Evolutionary conservation across 2,888 invertebrate species (phyloP), one percentile per base, ranked within the genome.

Genomic region (Rosalia funebris): DNA sequence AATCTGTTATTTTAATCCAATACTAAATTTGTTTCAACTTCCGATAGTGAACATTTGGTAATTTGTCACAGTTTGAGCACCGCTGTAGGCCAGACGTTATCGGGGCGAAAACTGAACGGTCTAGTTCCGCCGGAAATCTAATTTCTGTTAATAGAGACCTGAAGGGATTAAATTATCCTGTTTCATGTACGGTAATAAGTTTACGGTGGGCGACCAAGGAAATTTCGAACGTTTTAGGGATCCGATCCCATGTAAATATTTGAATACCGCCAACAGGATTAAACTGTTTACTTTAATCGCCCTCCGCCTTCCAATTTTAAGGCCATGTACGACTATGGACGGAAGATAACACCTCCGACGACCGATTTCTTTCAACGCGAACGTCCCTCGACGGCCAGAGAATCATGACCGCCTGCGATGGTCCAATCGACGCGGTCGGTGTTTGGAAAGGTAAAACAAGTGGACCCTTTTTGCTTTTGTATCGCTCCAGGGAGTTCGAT

Each of bases 201-300:
- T 65, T 65, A 62, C 59, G 54, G 54, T 54, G 53, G 57, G 45
- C 47, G 50, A 39, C 46, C 37, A 42, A 20, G 57, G 25, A 20
- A 44, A 62, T 55, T 45, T 60, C 32, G 46, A 42, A 57, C 57
- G 52, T 56, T 59, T 53, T 54, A 44, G 46, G 57, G 41, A 62
- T 59, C 52, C 56, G 46, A 63, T 60, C 58, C 57, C 54, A 47
- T 58, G 62, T 62, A 65, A 65, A 65, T 65, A 65, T 65, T 65
- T 65, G 63, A 57, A 60, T 57, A 19, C 62, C 57, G 42, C 58
- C 34, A 48, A 56, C 58, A 39, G 47, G 56, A 64, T 61, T 64
- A 56, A 64, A 61, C 53, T 64, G 61, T 64, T 61, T 64, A 58
- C 61, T 55, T 56, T 53, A 59, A 64, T 64, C 58, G 58, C 57